Percentiles rank a stretch among this genome's conserved stretches.
Conservation (phyloP, 2,797 vertebrate species). For the Ammospiza maritima region DNA sequence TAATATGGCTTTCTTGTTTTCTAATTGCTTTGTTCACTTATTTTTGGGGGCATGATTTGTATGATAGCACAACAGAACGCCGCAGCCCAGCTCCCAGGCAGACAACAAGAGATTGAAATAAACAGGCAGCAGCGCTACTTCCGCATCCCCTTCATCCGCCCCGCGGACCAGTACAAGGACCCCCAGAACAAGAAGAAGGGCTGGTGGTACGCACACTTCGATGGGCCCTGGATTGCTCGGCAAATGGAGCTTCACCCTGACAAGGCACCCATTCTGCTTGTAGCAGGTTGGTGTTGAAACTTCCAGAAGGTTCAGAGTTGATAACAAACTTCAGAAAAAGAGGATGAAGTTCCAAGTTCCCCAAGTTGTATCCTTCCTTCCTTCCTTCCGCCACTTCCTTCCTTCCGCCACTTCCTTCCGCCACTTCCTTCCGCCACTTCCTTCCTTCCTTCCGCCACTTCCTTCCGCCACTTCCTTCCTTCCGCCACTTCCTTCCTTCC, state of each 20-base stretch:
- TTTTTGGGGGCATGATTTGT: background rate
- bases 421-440: too few species aligned
- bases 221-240: constrained; percentile 94
- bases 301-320: background rate
- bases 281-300: constrained; percentile 84
- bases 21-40: background rate
- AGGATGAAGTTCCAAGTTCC: background rate
- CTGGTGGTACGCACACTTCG: constrained; percentile 99
- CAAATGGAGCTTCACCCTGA: constrained; percentile 98
- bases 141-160: constrained; percentile 96
- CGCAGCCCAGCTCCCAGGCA: constrained; percentile 80
- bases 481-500: too few species aligned
- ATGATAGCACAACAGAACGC: constrained; percentile 88
- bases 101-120: constrained; percentile 86
- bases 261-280: constrained; percentile 93
- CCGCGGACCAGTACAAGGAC: constrained; percentile 93
- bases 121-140: constrained; percentile 95
- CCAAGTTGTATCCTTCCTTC: too few species aligned
- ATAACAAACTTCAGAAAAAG: background rate
- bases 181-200: constrained; percentile 95
- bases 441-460: too few species aligned
- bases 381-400: too few species aligned
- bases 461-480: too few species aligned
- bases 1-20: background rate
- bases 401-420: too few species aligned